phyloP scores from a whole-genome alignment of 30 jellyfish, hydroid and myxozoan genomes.

The Aurelia sp. region DNA sequence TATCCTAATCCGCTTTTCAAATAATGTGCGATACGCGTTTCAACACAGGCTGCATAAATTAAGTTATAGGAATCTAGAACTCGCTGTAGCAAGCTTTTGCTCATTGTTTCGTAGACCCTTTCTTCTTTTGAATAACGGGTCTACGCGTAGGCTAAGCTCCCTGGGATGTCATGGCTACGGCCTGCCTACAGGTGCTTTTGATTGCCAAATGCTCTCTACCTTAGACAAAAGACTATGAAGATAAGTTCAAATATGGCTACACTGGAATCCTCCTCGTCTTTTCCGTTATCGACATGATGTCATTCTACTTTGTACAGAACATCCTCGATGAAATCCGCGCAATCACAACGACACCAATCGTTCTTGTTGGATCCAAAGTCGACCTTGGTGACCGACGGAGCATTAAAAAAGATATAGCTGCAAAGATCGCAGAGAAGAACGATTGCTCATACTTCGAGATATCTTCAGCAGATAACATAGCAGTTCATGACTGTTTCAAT shows the following conservation, averaged over 20 bases:
- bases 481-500: conserved; percentile 26
- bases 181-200: background rate
- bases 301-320: conserved; percentile 34
- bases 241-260: background rate
- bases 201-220: background rate
- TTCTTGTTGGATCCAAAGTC: conserved; percentile 36
- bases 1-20: too few relatives aligned
- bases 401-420: conserved; percentile 23
- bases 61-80: too few relatives aligned
- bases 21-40: too few relatives aligned
- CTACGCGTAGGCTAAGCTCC: too few relatives aligned
- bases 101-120: too few relatives aligned
- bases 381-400: conserved; percentile 39
- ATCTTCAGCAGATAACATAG: conserved; percentile 45
- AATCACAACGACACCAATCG: background rate
- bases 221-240: conserved; percentile 8
- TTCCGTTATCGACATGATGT: conserved; percentile 37
- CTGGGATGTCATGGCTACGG: too few relatives aligned
- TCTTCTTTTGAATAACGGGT: too few relatives aligned
- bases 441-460: conserved; percentile 43
- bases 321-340: conserved; percentile 5
- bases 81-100: too few relatives aligned
- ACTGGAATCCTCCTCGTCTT: conserved; percentile 39
- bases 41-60: too few relatives aligned
- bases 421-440: conserved; percentile 20